A percentile compares a stretch with the other conserved stretches of the same genome.
Evolutionary conservation across 2,797 vertebrate genomes (phyloP).

Genomic region (Alfaro cultratus): DNA sequence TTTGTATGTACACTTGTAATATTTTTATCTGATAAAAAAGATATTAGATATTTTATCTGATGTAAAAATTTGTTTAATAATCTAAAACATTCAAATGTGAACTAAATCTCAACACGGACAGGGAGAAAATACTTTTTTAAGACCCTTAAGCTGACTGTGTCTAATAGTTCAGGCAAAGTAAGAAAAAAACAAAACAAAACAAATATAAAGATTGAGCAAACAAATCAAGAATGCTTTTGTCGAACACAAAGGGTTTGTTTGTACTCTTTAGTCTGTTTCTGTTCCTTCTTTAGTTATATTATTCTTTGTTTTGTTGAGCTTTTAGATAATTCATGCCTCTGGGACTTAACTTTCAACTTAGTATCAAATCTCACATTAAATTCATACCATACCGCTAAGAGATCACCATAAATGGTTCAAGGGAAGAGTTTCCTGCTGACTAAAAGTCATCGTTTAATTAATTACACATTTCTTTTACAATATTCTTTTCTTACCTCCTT

Average conservation of each 20-base stretch:
- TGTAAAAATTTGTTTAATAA: not conserved
- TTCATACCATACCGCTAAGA: constrained; percentile 65
- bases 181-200: not conserved
- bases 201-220: not conserved
- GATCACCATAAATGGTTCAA: constrained; percentile 82
- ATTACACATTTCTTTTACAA: constrained; percentile 52
- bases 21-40: no score
- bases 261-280: constrained; percentile 44
- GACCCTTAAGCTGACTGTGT: not conserved
- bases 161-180: not conserved
- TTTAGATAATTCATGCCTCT: constrained; percentile 74
- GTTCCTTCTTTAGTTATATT: constrained; percentile 60
- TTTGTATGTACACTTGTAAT: not conserved
- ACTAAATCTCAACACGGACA: not conserved
- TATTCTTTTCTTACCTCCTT: constrained; percentile 41
- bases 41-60: no score
- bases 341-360: constrained; percentile 71
- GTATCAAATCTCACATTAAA: constrained; percentile 56
- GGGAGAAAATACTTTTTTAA: not conserved
- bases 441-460: constrained; percentile 71
- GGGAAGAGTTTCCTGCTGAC: constrained; percentile 76
- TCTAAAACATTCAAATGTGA: not conserved
- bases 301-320: constrained; percentile 59
- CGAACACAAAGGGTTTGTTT: constrained; percentile 25
- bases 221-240: not conserved